phyloP scores from a whole-genome alignment of 2,113 vertebrate species.

The Ptyas mucosa region DNA sequence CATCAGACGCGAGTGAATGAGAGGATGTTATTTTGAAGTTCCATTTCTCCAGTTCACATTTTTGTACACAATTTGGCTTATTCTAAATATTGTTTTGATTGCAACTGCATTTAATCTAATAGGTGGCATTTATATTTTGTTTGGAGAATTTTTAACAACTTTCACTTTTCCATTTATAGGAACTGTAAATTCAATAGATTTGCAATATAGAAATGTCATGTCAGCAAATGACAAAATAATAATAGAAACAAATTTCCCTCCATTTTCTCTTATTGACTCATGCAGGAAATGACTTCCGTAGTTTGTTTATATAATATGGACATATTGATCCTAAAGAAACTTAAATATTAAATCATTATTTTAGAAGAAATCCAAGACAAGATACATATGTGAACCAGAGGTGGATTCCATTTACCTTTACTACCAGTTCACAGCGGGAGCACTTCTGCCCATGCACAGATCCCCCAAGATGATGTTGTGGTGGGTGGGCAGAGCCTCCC shows the following conservation, averaged over 20 bases:
- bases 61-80: background rate
- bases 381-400: background rate
- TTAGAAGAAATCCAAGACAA: background rate
- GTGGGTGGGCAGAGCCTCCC: no score
- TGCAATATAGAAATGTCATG: background rate
- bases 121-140: background rate
- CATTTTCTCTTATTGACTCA: background rate
- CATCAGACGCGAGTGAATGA: background rate
- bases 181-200: background rate
- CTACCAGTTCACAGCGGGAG: no score
- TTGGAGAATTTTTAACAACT: background rate
- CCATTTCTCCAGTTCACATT: background rate
- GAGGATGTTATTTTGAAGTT: background rate
- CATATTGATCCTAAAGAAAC: background rate
- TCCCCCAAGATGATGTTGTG: no score
- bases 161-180: background rate
- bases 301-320: background rate
- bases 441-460: no score
- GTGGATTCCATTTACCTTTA: no score
- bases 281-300: background rate
- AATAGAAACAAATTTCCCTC: background rate
- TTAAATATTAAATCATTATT: background rate
- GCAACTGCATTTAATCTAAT: background rate
- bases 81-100: background rate
- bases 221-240: background rate